A percentile compares a stretch with the other conserved stretches of the same genome.
Evolutionary conservation across 2,888 invertebrate genomes (phyloP).

Genomic region (Glyphotaelius pellucidus): DNA sequence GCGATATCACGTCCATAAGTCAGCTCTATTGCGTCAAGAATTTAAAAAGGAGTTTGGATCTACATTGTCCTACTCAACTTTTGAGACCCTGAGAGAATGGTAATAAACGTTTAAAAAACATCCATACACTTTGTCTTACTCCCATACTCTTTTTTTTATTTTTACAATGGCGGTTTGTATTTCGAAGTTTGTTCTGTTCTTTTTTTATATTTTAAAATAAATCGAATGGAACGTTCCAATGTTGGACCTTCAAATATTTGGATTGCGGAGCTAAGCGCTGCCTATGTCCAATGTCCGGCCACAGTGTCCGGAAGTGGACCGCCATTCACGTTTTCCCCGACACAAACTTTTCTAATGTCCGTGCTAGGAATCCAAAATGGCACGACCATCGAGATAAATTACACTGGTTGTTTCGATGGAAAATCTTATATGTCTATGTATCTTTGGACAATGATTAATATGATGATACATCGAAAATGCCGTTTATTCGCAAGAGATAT

Average conservation of each 20-base stretch:
- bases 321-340: constrained; percentile 31
- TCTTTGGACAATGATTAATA: background rate
- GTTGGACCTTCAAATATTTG: background rate
- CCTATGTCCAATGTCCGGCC: background rate
- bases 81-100: background rate
- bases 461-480: no score
- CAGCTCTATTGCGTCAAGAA: background rate
- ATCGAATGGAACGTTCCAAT: background rate
- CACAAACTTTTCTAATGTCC: constrained; percentile 23
- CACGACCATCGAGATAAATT: background rate
- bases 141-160: background rate
- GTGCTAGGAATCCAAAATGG: constrained; percentile 34
- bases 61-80: background rate
- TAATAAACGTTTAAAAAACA: background rate
- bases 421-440: background rate
- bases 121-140: no score
- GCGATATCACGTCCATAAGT: background rate
- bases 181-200: background rate
- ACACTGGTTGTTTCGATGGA: background rate
- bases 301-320: constrained; percentile 34
- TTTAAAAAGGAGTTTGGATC: background rate
- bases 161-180: background rate
- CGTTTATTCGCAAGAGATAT: background rate
- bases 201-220: background rate
- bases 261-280: background rate